These are phyloP conservation scores for Paramormyrops hopkinsi DNA, from an alignment of 2,797 vertebrate species.

Conservation along the genomic window DNA sequence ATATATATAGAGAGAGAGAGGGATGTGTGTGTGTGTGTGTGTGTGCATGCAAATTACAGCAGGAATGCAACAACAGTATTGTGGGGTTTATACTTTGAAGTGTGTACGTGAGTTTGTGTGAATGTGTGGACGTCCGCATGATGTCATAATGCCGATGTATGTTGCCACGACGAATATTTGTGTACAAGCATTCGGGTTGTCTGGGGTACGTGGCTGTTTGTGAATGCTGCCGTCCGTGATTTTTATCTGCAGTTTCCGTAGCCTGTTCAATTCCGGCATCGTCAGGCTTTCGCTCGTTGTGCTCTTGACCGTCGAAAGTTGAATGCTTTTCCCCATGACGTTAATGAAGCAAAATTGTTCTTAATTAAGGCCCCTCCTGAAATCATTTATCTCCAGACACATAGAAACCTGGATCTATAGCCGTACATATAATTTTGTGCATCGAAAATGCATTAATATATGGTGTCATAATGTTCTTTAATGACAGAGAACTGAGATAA, in stretches of 20 bases:
- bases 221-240: slow-evolving; percentile 3
- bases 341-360: slow-evolving; percentile 11
- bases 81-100: slow-evolving; percentile 16
- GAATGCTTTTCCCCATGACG: neutral
- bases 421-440: neutral
- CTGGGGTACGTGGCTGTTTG: neutral
- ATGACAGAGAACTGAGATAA: neutral
- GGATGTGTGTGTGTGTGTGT: slow-evolving; percentile 20
- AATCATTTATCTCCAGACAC: neutral
- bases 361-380: neutral
- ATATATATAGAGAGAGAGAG: neutral
- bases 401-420: neutral
- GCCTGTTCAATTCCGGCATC: neutral
- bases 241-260: neutral
- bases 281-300: neutral
- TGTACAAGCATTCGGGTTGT: neutral
- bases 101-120: slow-evolving; percentile 23
- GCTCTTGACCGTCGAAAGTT: neutral
- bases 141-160: slow-evolving; percentile 14
- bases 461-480: neutral
- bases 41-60: neutral
- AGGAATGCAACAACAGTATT: neutral
- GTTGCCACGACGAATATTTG: neutral
- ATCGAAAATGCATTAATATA: neutral
- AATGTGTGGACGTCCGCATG: slow-evolving; percentile 21